A percentile compares a stretch with the other conserved stretches of the same genome.
Conservation (phyloP, 2,888 invertebrate species). For the Drosophila koepferae region DNA sequence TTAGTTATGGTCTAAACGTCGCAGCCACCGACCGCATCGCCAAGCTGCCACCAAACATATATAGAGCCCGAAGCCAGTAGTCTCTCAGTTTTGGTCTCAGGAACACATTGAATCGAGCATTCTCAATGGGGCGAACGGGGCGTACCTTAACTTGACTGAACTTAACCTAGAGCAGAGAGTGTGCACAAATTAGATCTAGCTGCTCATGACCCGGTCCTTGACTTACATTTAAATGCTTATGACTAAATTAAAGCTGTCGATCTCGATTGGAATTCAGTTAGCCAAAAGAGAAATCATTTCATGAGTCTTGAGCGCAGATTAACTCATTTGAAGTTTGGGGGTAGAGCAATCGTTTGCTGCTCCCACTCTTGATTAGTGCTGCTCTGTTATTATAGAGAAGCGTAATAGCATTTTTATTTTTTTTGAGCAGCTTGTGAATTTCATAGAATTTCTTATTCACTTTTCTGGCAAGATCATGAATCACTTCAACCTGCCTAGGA, state of each 20-base stretch:
- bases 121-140: too few relatives aligned
- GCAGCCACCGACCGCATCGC: conserved; percentile 31
- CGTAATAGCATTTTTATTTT: too few relatives aligned
- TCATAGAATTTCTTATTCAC: too few relatives aligned
- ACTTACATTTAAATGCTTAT: conserved; percentile 11
- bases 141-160: conserved; percentile 12
- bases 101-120: not conserved
- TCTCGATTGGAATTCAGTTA: not conserved
- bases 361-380: not conserved
- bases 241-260: conserved; percentile 9
- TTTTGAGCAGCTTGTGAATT: too few relatives aligned
- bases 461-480: too few relatives aligned
- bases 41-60: conserved; percentile 8
- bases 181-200: conserved; percentile 15
- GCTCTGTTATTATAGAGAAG: too few relatives aligned
- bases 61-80: not conserved
- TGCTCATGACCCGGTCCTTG: conserved; percentile 18
- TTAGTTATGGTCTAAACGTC: conserved; percentile 58
- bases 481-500: too few relatives aligned
- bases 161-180: conserved; percentile 14
- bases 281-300: not conserved
- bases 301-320: not conserved
- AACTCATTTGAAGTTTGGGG: not conserved
- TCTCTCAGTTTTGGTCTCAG: not conserved
- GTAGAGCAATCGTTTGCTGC: not conserved